phyloP scores from a whole-genome alignment of 2,113 vertebrate species.

The Takifugu flavidus region DNA sequence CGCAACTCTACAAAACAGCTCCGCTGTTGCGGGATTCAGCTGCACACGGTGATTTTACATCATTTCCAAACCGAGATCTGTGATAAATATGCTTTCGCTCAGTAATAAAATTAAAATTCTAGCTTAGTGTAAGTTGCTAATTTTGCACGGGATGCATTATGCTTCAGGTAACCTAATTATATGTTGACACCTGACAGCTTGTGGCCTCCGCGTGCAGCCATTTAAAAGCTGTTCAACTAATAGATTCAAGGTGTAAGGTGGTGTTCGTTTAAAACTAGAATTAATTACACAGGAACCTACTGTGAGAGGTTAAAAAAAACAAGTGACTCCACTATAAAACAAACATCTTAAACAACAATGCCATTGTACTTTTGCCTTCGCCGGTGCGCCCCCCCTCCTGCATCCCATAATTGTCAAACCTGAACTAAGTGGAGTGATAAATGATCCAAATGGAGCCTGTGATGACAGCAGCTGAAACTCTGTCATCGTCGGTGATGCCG shows the following conservation, averaged over 20 bases:
- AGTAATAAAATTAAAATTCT: conserved; percentile 31
- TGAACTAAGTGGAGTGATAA: conserved; percentile 19
- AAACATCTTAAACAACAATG: conserved; percentile 20
- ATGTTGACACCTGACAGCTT: conserved; percentile 41
- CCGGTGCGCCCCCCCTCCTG: neutral
- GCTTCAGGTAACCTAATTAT: conserved; percentile 41
- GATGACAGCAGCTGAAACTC: conserved; percentile 9
- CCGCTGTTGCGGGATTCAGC: conserved; percentile 7
- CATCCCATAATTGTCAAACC: conserved; percentile 33
- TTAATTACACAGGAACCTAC: conserved; percentile 40
- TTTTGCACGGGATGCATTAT: conserved; percentile 21
- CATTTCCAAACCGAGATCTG: neutral
- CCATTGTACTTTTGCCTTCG: too few species aligned
- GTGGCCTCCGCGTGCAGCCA: conserved; percentile 12
- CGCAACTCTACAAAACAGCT: neutral
- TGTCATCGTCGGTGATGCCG: conserved; percentile 6
- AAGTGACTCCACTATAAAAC: conserved; percentile 29
- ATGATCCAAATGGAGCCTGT: conserved; percentile 18
- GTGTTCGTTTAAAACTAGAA: conserved; percentile 43
- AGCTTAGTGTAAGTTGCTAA: conserved; percentile 9
- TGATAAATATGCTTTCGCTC: conserved; percentile 4
- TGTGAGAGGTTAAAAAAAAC: conserved; percentile 53
- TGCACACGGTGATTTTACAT: neutral
- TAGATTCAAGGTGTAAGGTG: conserved; percentile 39
- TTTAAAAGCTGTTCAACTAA: conserved; percentile 35